Percentiles rank a stretch among this genome's conserved stretches.
Evolutionary conservation across 2,888 invertebrate genomes (phyloP).

Genomic region (Sisyra nigra): DNA sequence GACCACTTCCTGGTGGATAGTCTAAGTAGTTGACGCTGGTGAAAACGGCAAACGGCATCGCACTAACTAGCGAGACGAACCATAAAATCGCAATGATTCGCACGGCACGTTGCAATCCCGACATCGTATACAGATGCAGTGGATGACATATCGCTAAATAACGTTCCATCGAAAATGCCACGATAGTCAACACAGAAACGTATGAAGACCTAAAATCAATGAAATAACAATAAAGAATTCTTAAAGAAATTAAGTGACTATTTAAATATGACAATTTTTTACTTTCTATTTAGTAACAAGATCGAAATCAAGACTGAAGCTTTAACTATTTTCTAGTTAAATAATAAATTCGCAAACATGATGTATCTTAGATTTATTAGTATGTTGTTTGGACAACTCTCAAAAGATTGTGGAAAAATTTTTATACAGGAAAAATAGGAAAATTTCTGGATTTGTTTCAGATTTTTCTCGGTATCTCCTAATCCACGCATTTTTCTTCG

Average conservation of each 20-base stretch:
- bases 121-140: slow-evolving; percentile 64
- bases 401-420: too few species aligned
- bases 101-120: slow-evolving; percentile 64
- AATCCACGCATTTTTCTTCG: too few species aligned
- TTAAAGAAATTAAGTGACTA: neutral
- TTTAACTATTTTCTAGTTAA: too few species aligned
- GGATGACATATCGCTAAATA: slow-evolving; percentile 87
- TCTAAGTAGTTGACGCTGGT: slow-evolving; percentile 58
- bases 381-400: too few species aligned
- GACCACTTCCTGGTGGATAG: slow-evolving; percentile 36
- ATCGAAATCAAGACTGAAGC: too few species aligned
- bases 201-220: slow-evolving; percentile 55
- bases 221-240: neutral
- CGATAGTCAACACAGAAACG: slow-evolving; percentile 81
- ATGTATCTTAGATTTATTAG: too few species aligned
- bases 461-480: too few species aligned
- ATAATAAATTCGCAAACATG: too few species aligned
- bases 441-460: too few species aligned
- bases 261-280: too few species aligned
- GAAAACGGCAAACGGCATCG: slow-evolving; percentile 60
- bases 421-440: too few species aligned
- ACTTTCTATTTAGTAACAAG: too few species aligned
- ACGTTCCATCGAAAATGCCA: slow-evolving; percentile 81
- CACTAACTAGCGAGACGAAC: slow-evolving; percentile 56
- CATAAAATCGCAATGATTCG: slow-evolving; percentile 65